A percentile compares a stretch with the other conserved stretches of the same genome.
phyloP scores from a whole-genome alignment of 2,888 invertebrate species.

The Agrotis ipsilon region DNA sequence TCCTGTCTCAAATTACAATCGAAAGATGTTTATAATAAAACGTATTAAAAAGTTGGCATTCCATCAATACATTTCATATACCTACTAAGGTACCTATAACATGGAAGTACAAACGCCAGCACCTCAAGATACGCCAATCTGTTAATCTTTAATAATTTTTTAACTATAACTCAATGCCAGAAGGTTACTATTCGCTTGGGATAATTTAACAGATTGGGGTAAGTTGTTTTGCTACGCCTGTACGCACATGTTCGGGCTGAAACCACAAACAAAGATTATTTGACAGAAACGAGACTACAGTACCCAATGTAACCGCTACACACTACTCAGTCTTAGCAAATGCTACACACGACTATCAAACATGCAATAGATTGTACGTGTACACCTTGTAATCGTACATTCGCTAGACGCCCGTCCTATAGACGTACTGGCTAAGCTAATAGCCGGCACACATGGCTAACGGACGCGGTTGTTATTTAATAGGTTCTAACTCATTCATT shows the following conservation, averaged over 20 bases:
- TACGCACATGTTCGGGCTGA: conserved; percentile 25
- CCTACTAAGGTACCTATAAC: too few species aligned
- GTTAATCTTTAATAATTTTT: too few species aligned
- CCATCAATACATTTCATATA: too few species aligned
- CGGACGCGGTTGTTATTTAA: conserved; percentile 1
- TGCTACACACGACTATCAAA: conserved; percentile 42
- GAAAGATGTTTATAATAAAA: too few species aligned
- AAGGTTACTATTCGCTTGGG: too few species aligned
- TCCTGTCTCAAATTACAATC: too few species aligned
- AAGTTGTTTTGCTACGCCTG: background rate
- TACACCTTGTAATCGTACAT: conserved; percentile 16
- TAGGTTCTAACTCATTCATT: background rate
- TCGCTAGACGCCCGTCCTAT: conserved; percentile 1
- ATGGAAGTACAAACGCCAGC: too few species aligned
- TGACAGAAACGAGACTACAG: conserved; percentile 33
- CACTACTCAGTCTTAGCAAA: conserved; percentile 78
- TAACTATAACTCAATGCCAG: too few species aligned
- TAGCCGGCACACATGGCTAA: conserved; percentile 20
- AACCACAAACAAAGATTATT: conserved; percentile 12
- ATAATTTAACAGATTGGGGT: too few species aligned
- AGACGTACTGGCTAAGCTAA: conserved; percentile 46
- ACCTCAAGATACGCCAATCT: too few species aligned
- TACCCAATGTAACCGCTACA: conserved; percentile 58
- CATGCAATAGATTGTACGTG: conserved; percentile 6
- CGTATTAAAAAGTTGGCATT: too few species aligned